Evolutionary conservation across 2,113 vertebrate genomes (phyloP).

Genomic region (Channa argus): DNA sequence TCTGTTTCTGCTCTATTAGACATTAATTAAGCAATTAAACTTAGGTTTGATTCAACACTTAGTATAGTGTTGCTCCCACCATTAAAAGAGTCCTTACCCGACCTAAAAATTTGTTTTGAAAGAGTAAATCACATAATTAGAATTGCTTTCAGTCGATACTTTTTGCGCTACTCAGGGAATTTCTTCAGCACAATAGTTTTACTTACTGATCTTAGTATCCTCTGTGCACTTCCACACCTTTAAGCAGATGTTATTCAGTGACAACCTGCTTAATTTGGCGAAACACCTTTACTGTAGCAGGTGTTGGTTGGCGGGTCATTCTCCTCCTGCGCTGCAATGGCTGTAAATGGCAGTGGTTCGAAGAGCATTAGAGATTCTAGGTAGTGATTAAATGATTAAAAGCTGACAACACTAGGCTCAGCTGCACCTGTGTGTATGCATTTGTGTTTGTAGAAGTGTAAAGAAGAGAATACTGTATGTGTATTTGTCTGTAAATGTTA

Average conservation of each 20-base stretch:
- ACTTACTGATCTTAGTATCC: not conserved
- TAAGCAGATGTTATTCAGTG: constrained; percentile 5
- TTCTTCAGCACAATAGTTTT: not conserved
- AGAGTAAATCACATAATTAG: constrained; percentile 27
- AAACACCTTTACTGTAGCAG: constrained; percentile 45
- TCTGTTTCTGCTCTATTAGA: constrained; percentile 50
- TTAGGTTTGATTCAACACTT: constrained; percentile 34
- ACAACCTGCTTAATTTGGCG: constrained; percentile 44
- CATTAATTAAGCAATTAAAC: constrained; percentile 51
- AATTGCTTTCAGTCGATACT: constrained; percentile 3
- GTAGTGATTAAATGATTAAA: constrained; percentile 65
- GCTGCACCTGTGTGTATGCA: constrained; percentile 21
- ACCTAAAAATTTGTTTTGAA: constrained; percentile 1
- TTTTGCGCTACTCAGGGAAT: not conserved
- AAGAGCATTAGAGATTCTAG: constrained; percentile 70
- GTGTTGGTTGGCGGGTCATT: constrained; percentile 44
- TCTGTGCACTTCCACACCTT: constrained; percentile 10
- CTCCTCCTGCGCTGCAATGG: constrained; percentile 39
- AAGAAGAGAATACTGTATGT: constrained; percentile 24
- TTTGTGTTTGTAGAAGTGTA: constrained; percentile 40
- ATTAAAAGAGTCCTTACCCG: constrained; percentile 7
- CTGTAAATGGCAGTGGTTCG: constrained; percentile 75
- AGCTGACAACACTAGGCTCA: constrained; percentile 17
- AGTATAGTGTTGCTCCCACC: constrained; percentile 24
- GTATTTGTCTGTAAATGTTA: constrained; percentile 31